Conservation (phyloP, 1,140 invertebrate genomes). For the Trichonephila inaurata region DNA sequence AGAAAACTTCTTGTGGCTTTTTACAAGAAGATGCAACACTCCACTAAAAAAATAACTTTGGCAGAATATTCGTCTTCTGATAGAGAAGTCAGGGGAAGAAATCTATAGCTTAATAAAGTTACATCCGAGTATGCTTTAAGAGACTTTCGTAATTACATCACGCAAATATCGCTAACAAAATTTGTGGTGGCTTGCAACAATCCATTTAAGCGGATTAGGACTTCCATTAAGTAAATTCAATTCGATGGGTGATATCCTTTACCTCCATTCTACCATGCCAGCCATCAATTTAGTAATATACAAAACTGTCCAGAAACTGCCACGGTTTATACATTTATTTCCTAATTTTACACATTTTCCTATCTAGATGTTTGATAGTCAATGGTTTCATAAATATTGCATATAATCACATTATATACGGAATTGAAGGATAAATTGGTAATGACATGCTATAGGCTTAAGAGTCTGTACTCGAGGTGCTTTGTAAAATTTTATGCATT, state of each 20-base stretch:
- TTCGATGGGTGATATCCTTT: background rate
- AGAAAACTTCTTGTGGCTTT: too few relatives aligned
- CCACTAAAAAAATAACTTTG: background rate
- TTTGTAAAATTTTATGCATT: too few relatives aligned
- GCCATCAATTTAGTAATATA: background rate
- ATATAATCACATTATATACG: too few relatives aligned
- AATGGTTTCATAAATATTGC: too few relatives aligned
- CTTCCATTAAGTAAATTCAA: background rate
- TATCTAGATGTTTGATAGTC: too few relatives aligned
- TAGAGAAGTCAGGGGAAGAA: background rate
- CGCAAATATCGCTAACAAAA: background rate
- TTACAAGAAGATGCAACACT: too few relatives aligned
- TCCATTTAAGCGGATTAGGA: background rate
- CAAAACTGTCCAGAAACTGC: too few relatives aligned
- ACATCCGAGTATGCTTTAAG: background rate
- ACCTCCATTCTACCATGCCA: background rate
- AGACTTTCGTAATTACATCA: background rate
- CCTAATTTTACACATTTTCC: too few relatives aligned
- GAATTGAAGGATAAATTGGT: too few relatives aligned
- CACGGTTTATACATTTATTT: too few relatives aligned
- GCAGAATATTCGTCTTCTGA: background rate
- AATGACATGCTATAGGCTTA: too few relatives aligned
- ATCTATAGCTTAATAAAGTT: background rate
- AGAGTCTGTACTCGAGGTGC: too few relatives aligned
- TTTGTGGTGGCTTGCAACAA: background rate